Evolutionary conservation across 2,113 vertebrate species (phyloP).

Genomic region (Stigmatopora argus): DNA sequence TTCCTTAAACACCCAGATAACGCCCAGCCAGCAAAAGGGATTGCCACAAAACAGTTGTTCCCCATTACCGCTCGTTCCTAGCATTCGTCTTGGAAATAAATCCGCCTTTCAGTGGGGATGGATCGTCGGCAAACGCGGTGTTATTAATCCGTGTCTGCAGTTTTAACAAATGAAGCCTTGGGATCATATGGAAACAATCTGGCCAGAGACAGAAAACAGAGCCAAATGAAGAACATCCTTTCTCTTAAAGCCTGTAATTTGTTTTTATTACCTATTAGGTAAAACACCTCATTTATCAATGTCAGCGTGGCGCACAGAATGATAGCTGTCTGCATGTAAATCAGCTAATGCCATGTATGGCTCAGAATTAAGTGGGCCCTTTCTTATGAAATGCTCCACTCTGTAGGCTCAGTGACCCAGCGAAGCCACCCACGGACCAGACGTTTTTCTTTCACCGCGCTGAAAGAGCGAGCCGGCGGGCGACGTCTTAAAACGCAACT

Average conservation of each 20-base stretch:
- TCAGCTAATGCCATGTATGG: constrained; percentile 75
- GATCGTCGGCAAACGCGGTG: constrained; percentile 48
- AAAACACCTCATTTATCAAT: constrained; percentile 80
- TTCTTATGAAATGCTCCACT: constrained; percentile 74
- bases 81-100: constrained; percentile 21
- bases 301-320: constrained; percentile 73
- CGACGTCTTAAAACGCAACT: constrained; percentile 70
- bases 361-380: constrained; percentile 74
- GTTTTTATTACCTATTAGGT: constrained; percentile 80
- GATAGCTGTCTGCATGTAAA: constrained; percentile 80
- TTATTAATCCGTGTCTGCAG: constrained; percentile 66
- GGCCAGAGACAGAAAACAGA: constrained; percentile 71
- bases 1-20: not conserved
- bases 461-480: constrained; percentile 55
- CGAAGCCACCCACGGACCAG: constrained; percentile 70
- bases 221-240: constrained; percentile 74
- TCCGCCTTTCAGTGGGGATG: constrained; percentile 27
- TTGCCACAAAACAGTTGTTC: constrained; percentile 10
- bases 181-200: constrained; percentile 76
- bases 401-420: constrained; percentile 74
- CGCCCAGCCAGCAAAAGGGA: constrained; percentile 4
- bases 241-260: constrained; percentile 74
- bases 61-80: constrained; percentile 19
- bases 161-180: constrained; percentile 66
- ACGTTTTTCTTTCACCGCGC: constrained; percentile 64